Base-by-base conservation (phyloP, 2,113 vertebrate species). In the Phoenicopterus ruber region DNA sequence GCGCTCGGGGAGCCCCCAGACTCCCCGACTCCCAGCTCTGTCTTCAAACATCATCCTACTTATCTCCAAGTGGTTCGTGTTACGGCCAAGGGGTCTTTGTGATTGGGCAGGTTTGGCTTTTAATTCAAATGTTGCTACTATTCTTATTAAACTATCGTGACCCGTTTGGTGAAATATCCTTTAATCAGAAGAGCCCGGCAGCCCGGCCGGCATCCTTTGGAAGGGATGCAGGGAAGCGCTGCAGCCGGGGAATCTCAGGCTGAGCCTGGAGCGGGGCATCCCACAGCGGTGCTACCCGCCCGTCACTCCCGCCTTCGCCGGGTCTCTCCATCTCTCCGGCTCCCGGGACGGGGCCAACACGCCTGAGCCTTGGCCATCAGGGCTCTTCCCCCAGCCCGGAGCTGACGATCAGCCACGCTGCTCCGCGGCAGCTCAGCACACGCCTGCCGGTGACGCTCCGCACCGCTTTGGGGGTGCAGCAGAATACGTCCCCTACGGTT, bases 1-100 rank as follows among this genome's bases (percentile, higher is more conserved):
- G n/a, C n/a, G n/a, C n/a, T n/a, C n/a, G n/a, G n/a, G n/a, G n/a
- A 47, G 32, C 6, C 31, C 6, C 31, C 36, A 2, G 34, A 18
- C 34, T 2, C 17, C 28, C 40, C 2, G 0, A 11, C 50, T 65
- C 73, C 52, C 17, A 38, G 36, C 50, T 77, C 38, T 28, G 47
- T 31, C 65, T 32, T 40, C 26, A 73, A 32, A 28, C 25, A 28
- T 13, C 13, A 0, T 3, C 20, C 44, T 19, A 2, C 16, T 76
- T 16, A 3, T 13, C 59, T 65, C 69, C 14, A 71, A 49, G 17
- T 11, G 22, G 42, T 29, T 58, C 32, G 0, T 7, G 24, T 28
- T 5, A 6, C 1, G 2, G 36, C 47, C 0, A 0, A 62, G 24
- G 40, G 10, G 11, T 20, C 28, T 18, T 13, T 1, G 7, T 20